Conservation (phyloP, 2,888 invertebrate genomes). For the Lucinisca nassula region DNA sequence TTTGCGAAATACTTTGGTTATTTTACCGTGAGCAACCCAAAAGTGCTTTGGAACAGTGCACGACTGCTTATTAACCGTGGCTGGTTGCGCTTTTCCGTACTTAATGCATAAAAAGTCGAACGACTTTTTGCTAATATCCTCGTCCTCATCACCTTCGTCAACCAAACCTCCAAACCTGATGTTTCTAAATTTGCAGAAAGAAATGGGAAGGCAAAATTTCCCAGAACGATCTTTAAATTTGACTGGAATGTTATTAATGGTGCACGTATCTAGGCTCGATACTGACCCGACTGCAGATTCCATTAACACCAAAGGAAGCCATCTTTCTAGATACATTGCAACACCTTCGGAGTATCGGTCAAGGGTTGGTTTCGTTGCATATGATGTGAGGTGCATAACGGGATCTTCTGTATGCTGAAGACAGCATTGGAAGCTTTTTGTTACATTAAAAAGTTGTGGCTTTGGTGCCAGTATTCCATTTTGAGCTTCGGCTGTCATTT, state of each 20-base stretch:
- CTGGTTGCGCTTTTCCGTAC: too few species aligned
- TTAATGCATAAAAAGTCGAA: background rate
- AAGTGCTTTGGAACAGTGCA: background rate
- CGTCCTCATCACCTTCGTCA: conserved; percentile 51
- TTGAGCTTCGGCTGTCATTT: conserved; percentile 65
- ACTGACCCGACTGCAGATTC: conserved; percentile 73
- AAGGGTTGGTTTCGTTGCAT: conserved; percentile 63
- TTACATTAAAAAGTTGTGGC: conserved; percentile 70
- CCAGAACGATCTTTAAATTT: conserved; percentile 62
- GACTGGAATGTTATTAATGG: conserved; percentile 69
- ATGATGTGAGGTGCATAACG: conserved; percentile 63
- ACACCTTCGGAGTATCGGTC: conserved; percentile 41
- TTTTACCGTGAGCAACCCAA: conserved; percentile 55
- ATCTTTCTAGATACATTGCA: conserved; percentile 62
- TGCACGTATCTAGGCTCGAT: conserved; percentile 61
- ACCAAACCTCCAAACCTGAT: conserved; percentile 68
- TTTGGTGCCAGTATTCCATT: conserved; percentile 67
- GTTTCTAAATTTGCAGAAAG: conserved; percentile 70
- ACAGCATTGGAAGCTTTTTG: conserved; percentile 68
- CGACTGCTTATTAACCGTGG: background rate
- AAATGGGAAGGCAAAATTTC: conserved; percentile 58
- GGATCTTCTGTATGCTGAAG: conserved; percentile 72
- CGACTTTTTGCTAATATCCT: background rate
- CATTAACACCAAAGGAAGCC: conserved; percentile 77
- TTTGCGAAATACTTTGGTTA: conserved; percentile 26